Evolutionary conservation across 37 sponge, comb jelly and placozoan species (phyloP), one percentile per base, ranked within the genome.

Genomic region (Hexactinellida sp.): DNA sequence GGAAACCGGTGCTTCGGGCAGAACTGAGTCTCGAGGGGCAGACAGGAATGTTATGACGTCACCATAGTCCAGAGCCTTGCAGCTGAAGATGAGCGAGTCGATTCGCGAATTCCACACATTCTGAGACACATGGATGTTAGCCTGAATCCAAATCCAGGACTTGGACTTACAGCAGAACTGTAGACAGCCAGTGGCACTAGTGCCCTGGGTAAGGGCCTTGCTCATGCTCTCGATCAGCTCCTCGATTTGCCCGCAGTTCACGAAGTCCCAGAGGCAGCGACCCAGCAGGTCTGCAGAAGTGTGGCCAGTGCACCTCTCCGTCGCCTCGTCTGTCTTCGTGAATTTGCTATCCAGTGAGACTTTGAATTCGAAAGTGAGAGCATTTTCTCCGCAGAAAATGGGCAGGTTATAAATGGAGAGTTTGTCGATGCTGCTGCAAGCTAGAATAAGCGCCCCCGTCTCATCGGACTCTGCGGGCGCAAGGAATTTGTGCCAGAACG

Each of bases 281-380:
- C 76, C 76, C 3, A 63, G 5, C 13, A 63, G 34, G 3, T 63
- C 76, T 63, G 32, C 30, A n/a, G 28, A 28, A 28, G 32, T 63
- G 34, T 63, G 5, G 3, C 28, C 76, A 21, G 76, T 10, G 21
- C 3, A 25, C 3, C 30, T 63, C 34, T 63, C 76, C 76, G 13
- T 63, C 25, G 21, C 32, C 13, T 63, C 76, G 13, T 63, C 30
- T 25, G 13, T 63, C 34, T 63, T 63, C 34, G 30, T 63, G 34
- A 63, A 63, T 28, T 63, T 63, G 5, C 76, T 23, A 63, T 63
- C 76, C 34, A 63, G 34, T 21, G 76, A 63, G 76, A 63, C 34
- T n/a, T 63, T 63, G 76, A 63, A 63, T n/a, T 63, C 76, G 76
- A 63, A 63, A 25, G 25, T 63, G 34, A 63, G 76, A 21, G 76